These are phyloP conservation scores for Amblyteles armatorius DNA, from an alignment of 2,888 invertebrate genomes.

Conservation along the genomic window DNA sequence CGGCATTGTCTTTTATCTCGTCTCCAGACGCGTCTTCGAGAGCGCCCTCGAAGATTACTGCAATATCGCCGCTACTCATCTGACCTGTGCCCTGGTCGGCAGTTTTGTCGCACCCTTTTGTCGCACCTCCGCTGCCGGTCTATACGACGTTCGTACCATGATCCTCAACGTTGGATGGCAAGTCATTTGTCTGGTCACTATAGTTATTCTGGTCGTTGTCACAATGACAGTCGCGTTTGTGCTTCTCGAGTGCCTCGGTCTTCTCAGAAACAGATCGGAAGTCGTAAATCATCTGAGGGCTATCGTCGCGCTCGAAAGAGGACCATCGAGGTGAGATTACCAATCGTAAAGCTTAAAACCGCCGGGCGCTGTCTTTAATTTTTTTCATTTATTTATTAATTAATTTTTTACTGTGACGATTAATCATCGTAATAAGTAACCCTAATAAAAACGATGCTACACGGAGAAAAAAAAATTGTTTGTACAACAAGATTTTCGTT, in stretches of 20 bases:
- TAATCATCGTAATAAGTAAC: too few relatives aligned
- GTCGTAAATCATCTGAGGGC: slow-evolving; percentile 75
- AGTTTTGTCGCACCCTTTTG: slow-evolving; percentile 77
- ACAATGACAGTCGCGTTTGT: slow-evolving; percentile 69
- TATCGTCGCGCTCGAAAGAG: slow-evolving; percentile 63
- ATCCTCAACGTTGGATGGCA: slow-evolving; percentile 75
- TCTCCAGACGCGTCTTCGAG: slow-evolving; percentile 74
- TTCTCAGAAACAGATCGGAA: slow-evolving; percentile 77
- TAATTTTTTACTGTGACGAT: too few relatives aligned
- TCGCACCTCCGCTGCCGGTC: slow-evolving; percentile 9
- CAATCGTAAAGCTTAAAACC: neutral
- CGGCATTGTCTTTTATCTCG: slow-evolving; percentile 76
- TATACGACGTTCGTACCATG: slow-evolving; percentile 29
- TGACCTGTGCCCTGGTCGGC: slow-evolving; percentile 79
- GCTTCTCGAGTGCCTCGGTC: slow-evolving; percentile 67
- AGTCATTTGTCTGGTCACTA: slow-evolving; percentile 69
- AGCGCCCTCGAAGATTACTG: slow-evolving; percentile 83
- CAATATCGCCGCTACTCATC: slow-evolving; percentile 79
- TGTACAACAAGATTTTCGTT: too few relatives aligned
- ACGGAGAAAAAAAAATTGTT: too few relatives aligned
- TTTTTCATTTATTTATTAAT: too few relatives aligned
- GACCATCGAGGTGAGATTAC: slow-evolving; percentile 65
- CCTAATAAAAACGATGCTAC: too few relatives aligned
- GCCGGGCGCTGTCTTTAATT: too few relatives aligned
- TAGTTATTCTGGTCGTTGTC: slow-evolving; percentile 64